These are phyloP conservation scores for Campoletis raptor DNA, from an alignment of 2,888 invertebrate species.

Conservation along the genomic window DNA sequence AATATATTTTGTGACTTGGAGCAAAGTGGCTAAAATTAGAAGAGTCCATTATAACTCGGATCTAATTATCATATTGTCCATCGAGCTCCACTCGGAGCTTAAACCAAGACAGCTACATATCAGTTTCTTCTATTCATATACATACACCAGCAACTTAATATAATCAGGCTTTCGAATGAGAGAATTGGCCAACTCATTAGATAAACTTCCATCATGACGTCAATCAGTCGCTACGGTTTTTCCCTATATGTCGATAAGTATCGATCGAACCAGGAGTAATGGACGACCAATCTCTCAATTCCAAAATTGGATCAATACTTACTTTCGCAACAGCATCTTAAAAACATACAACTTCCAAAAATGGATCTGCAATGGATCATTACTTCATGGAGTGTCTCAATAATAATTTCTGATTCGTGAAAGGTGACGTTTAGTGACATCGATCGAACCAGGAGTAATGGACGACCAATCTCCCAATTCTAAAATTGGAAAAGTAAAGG, in stretches of 20 bases:
- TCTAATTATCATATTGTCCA: no score
- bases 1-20: no score
- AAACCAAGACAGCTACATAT: no score
- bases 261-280: neutral
- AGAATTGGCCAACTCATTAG: conserved; percentile 62
- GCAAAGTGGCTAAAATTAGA: no score
- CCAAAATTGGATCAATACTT: neutral
- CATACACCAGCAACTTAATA: neutral
- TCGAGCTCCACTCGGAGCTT: no score
- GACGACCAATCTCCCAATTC: neutral
- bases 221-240: conserved; percentile 50
- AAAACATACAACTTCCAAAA: no score
- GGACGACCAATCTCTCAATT: neutral
- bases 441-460: neutral
- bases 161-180: conserved; percentile 13
- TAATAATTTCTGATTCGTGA: no score
- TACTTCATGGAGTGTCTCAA: no score
- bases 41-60: no score
- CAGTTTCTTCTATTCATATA: no score
- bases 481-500: no score
- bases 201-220: conserved; percentile 55
- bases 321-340: neutral
- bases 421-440: neutral
- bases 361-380: no score
- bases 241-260: neutral